These are phyloP conservation scores for Ferdinandea cuprea DNA, from an alignment of 2,888 invertebrate genomes.

Conservation along the genomic window DNA sequence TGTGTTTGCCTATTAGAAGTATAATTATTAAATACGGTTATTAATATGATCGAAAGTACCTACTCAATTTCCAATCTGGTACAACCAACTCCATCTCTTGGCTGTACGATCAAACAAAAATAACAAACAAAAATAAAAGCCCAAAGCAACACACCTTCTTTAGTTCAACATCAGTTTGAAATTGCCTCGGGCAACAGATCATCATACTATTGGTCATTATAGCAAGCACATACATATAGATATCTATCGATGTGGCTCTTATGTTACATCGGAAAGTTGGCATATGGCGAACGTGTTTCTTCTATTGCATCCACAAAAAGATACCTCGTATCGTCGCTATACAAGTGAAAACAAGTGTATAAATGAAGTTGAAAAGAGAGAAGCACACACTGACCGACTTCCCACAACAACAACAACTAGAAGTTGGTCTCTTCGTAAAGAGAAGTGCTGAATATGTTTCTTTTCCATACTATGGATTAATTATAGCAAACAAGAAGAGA, in stretches of 20 bases:
- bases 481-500: slow-evolving; percentile 59
- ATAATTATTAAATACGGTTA: too few relatives aligned
- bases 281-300: slow-evolving; percentile 54
- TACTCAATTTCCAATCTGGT: neutral
- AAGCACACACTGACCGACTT: too few relatives aligned
- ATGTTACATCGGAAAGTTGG: slow-evolving; percentile 31
- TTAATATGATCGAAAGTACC: too few relatives aligned
- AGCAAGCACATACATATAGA: slow-evolving; percentile 64
- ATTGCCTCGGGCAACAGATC: slow-evolving; percentile 41
- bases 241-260: too few relatives aligned
- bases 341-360: neutral
- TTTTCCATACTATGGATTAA: slow-evolving; percentile 9
- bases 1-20: too few relatives aligned
- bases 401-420: too few relatives aligned
- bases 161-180: slow-evolving; percentile 23
- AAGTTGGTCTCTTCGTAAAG: slow-evolving; percentile 30
- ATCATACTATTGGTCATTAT: slow-evolving; percentile 66
- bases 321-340: slow-evolving; percentile 1
- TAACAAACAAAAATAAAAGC: slow-evolving; percentile 25
- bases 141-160: slow-evolving; percentile 41
- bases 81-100: slow-evolving; percentile 62
- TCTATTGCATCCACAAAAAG: slow-evolving; percentile 44
- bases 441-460: slow-evolving; percentile 64
- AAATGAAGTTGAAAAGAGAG: slow-evolving; percentile 21
- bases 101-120: slow-evolving; percentile 17